phyloP scores from a whole-genome alignment of 2,797 vertebrate genomes.

The Xiphorhynchus erythropygius region DNA sequence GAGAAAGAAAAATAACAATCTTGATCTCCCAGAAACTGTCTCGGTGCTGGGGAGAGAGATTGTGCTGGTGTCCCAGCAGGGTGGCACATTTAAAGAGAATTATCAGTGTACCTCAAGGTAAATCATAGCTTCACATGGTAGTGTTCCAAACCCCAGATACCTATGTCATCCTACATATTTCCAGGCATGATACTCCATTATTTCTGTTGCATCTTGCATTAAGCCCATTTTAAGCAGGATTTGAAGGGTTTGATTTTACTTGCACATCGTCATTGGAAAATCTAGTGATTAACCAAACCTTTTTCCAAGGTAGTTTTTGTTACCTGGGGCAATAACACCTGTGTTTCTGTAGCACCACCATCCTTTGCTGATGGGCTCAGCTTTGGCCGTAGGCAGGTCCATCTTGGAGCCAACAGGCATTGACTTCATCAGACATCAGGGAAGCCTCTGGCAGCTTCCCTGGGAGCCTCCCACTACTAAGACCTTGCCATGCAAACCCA shows the following conservation, averaged over 20 bases:
- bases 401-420: rapidly evolving
- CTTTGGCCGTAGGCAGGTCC: rapidly evolving
- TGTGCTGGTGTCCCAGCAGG: neutral
- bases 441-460: neutral
- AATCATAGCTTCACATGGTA: neutral
- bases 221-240: neutral
- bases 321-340: neutral
- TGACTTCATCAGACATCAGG: rapidly evolving
- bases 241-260: constrained; percentile 27
- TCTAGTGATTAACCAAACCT: constrained; percentile 4
- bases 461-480: neutral
- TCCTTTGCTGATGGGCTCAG: neutral
- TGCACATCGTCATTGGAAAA: neutral
- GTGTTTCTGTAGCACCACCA: neutral
- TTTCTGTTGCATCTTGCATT: constrained; percentile 10
- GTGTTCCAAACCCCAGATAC: neutral
- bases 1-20: neutral
- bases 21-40: neutral
- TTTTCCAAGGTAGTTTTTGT: neutral
- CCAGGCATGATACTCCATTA: neutral
- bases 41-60: neutral
- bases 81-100: neutral
- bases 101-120: neutral
- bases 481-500: neutral
- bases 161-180: neutral